These are phyloP conservation scores for Eupithecia inturbata DNA, from an alignment of 2,888 invertebrate genomes.

Conservation along the genomic window DNA sequence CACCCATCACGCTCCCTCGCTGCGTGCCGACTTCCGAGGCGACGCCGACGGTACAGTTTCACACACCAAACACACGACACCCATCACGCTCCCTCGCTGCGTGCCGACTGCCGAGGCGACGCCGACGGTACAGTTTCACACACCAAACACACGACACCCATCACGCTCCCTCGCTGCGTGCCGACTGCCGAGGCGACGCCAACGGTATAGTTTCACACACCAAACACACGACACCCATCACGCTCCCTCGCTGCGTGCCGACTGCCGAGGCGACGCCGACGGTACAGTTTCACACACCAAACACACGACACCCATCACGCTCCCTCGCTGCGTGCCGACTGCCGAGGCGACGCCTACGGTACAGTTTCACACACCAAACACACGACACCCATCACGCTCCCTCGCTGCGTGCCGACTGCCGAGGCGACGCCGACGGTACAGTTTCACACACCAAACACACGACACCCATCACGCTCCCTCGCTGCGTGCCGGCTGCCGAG, in stretches of 20 bases:
- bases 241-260: conserved; percentile 11
- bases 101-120: not conserved
- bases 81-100: conserved; percentile 15
- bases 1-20: conserved; percentile 24
- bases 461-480: conserved; percentile 22
- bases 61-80: conserved; percentile 17
- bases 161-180: conserved; percentile 12
- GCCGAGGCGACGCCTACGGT: not conserved
- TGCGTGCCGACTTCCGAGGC: not conserved
- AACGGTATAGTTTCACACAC: conserved; percentile 3
- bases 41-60: not conserved
- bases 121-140: not conserved
- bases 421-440: not conserved
- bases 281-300: conserved; percentile 6
- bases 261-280: not conserved
- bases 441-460: conserved; percentile 14
- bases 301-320: conserved; percentile 20
- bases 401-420: not conserved
- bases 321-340: not conserved
- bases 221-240: conserved; percentile 16
- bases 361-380: conserved; percentile 7
- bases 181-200: not conserved
- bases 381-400: conserved; percentile 23
- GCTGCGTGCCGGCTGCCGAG: not conserved
- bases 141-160: conserved; percentile 18